These are phyloP conservation scores for Datnioides undecimradiatus DNA, from an alignment of 2,113 vertebrate genomes.

Conservation along the genomic window DNA sequence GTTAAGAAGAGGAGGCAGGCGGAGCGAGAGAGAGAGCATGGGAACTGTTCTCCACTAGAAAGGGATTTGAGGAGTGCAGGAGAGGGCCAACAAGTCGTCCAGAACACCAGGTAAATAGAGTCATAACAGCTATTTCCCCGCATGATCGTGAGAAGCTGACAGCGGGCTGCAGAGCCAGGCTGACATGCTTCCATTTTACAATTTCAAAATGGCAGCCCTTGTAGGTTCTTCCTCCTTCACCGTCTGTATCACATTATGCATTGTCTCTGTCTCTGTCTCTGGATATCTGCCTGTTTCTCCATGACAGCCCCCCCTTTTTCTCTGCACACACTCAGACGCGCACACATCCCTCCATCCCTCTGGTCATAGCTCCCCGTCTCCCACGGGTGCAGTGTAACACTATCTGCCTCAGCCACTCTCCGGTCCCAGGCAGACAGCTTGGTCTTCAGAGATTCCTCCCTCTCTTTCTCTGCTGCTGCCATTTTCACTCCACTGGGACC, in stretches of 20 bases:
- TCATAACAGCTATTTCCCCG: background rate
- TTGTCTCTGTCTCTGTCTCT: constrained; percentile 4
- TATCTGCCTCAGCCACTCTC: constrained; percentile 76
- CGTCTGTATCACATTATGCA: constrained; percentile 7
- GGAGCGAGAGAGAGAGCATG: constrained; percentile 61
- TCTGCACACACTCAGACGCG: constrained; percentile 7
- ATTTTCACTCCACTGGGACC: constrained; percentile 66
- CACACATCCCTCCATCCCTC: constrained; percentile 54
- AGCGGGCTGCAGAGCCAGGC: background rate
- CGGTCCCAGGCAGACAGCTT: constrained; percentile 67
- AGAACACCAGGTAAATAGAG: constrained; percentile 15
- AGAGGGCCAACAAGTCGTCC: constrained; percentile 6
- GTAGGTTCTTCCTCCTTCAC: background rate
- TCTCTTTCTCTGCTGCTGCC: constrained; percentile 55
- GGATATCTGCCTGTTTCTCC: constrained; percentile 15
- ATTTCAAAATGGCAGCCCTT: background rate
- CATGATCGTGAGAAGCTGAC: background rate
- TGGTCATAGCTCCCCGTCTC: constrained; percentile 71
- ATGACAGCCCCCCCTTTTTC: constrained; percentile 8
- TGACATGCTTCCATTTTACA: constrained; percentile 14
- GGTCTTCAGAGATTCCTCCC: constrained; percentile 68
- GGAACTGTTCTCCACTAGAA: constrained; percentile 48
- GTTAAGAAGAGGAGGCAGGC: constrained; percentile 26
- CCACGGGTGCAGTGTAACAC: constrained; percentile 73
- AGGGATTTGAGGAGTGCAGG: background rate